Conservation (phyloP, 1,140 invertebrate species). For the Dinoponera quadriceps region DNA sequence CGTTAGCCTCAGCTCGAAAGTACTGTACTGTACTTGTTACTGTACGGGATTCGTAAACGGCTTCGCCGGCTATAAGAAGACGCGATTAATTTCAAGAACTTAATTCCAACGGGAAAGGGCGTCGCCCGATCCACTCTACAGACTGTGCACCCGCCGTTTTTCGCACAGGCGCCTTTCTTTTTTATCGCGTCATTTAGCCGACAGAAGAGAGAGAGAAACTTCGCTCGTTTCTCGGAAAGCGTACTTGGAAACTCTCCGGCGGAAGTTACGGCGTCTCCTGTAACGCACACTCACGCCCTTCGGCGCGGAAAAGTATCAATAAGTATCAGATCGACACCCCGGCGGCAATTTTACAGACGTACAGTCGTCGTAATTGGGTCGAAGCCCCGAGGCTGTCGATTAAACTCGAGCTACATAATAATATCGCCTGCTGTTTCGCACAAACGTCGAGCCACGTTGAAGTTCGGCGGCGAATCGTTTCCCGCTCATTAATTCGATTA, state of each 20-base stretch:
- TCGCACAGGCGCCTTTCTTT: background rate
- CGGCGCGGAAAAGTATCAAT: conserved; percentile 33
- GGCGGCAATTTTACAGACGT: conserved; percentile 25
- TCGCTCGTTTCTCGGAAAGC: background rate
- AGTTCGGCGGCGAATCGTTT: conserved; percentile 33
- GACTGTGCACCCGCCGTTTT: background rate
- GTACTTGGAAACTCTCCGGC: conserved; percentile 27
- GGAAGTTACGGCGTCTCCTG: conserved; percentile 9
- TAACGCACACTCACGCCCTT: background rate
- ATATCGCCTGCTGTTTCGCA: conserved; percentile 39
- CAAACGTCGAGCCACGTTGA: conserved; percentile 39
- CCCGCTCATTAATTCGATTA: conserved; percentile 64
- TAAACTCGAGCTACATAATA: conserved; percentile 59
- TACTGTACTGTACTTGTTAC: too few relatives aligned
- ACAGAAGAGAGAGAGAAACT: background rate
- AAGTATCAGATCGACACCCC: conserved; percentile 13
- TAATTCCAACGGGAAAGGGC: conserved; percentile 7
- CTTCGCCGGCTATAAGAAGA: conserved; percentile 2
- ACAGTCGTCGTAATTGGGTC: conserved; percentile 49
- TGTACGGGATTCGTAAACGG: background rate
- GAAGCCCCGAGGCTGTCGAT: conserved; percentile 59
- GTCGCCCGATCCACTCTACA: background rate
- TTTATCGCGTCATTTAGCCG: conserved; percentile 3
- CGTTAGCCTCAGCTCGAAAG: conserved; percentile 2
- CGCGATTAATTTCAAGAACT: conserved; percentile 47